Evolutionary conservation across 53 echinoderm and acorn worm species (phyloP).

Genomic region (Astropecten irregularis): DNA sequence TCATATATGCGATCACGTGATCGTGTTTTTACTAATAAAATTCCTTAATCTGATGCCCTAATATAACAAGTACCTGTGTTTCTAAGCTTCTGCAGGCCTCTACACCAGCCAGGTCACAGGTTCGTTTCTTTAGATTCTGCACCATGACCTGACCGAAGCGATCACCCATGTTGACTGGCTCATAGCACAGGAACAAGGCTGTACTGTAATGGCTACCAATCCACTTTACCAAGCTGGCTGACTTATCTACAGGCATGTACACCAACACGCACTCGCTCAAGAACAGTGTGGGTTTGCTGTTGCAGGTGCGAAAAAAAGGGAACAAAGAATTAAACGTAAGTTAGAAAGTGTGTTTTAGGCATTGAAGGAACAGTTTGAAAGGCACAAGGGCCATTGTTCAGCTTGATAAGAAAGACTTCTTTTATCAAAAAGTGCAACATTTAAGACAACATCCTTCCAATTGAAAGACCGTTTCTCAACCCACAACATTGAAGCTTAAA

Average conservation of each 20-base stretch:
- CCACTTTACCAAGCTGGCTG: slow-evolving; percentile 68
- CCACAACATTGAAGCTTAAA: too few species aligned
- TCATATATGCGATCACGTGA: too few species aligned
- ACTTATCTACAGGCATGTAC: slow-evolving; percentile 83
- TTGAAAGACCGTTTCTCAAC: too few species aligned
- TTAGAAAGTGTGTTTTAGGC: too few species aligned
- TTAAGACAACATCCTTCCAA: not conserved
- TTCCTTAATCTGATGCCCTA: too few species aligned
- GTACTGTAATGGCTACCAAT: slow-evolving; percentile 56
- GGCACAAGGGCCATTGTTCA: too few species aligned
- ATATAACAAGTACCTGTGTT: slow-evolving; percentile 78
- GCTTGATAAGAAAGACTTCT: too few species aligned
- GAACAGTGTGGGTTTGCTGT: slow-evolving; percentile 94
- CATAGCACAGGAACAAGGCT: slow-evolving; percentile 84
- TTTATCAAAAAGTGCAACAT: not conserved
- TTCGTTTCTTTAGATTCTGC: slow-evolving; percentile 70
- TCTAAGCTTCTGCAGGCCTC: slow-evolving; percentile 80
- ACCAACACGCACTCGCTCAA: slow-evolving; percentile 93
- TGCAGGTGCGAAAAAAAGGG: not conserved
- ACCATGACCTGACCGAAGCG: slow-evolving; percentile 96
- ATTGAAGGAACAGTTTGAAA: too few species aligned
- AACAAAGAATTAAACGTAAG: too few species aligned
- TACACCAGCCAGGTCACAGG: slow-evolving; percentile 81
- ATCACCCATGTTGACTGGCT: slow-evolving; percentile 93
- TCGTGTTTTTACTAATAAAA: too few species aligned